A percentile compares a stretch with the other conserved stretches of the same genome.
Conservation (phyloP, 2,888 invertebrate genomes). For the Rhamnusium bicolor region DNA sequence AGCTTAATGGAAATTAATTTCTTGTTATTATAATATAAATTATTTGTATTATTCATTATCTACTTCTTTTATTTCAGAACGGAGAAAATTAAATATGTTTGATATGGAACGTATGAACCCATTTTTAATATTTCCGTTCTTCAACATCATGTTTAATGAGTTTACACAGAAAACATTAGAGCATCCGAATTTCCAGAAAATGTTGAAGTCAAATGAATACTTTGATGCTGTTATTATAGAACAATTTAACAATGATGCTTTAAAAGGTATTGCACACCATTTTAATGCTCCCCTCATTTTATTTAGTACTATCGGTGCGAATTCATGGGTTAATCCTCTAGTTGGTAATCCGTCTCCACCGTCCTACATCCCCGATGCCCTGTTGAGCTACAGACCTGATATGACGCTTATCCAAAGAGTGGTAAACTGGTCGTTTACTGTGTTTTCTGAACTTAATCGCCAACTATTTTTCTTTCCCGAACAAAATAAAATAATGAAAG, state of each 20-base stretch:
- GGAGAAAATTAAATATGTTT: neutral
- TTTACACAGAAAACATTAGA: constrained; percentile 50
- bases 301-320: constrained; percentile 70
- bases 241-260: constrained; percentile 72
- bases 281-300: constrained; percentile 66
- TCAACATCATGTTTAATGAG: constrained; percentile 34
- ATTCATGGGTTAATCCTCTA: constrained; percentile 64
- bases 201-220: constrained; percentile 61
- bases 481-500: constrained; percentile 58
- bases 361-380: constrained; percentile 49
- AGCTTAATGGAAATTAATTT: too few species aligned
- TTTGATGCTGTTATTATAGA: constrained; percentile 71
- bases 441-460: constrained; percentile 27
- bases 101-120: neutral
- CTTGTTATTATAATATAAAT: too few species aligned
- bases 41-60: too few species aligned
- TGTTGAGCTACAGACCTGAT: constrained; percentile 52
- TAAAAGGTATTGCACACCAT: constrained; percentile 66
- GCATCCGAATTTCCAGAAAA: constrained; percentile 57
- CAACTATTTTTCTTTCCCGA: constrained; percentile 52
- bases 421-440: constrained; percentile 69
- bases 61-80: too few species aligned
- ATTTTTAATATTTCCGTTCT: constrained; percentile 1
- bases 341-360: constrained; percentile 29
- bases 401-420: constrained; percentile 74